phyloP scores from a whole-genome alignment of 1,140 invertebrate genomes.

The Phocides pigmalion region DNA sequence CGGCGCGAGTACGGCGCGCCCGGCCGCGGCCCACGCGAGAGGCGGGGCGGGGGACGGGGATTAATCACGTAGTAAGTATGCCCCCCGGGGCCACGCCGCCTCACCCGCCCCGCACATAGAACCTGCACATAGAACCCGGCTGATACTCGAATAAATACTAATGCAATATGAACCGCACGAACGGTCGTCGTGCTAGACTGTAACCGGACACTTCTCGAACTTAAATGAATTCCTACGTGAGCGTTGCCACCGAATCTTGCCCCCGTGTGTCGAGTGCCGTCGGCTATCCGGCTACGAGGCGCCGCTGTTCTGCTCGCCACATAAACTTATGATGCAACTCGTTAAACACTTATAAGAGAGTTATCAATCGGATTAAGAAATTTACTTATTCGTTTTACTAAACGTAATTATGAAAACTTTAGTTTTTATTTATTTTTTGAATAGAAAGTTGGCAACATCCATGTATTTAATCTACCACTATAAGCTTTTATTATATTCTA shows the following conservation, averaged over 20 bases:
- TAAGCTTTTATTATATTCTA: no score
- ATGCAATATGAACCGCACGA: constrained; percentile 65
- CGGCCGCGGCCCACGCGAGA: constrained; percentile 50
- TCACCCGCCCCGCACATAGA: constrained; percentile 60
- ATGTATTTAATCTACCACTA: no score
- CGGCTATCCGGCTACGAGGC: constrained; percentile 47
- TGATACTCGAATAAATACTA: constrained; percentile 81
- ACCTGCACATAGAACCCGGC: constrained; percentile 72
- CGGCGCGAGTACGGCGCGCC: constrained; percentile 75
- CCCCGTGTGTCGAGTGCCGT: constrained; percentile 36
- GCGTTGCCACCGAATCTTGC: constrained; percentile 76
- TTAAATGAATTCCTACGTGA: constrained; percentile 79
- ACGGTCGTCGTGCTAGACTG: constrained; percentile 75
- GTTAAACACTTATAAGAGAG: constrained; percentile 48
- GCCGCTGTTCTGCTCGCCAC: constrained; percentile 50
- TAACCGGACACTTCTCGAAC: constrained; percentile 80
- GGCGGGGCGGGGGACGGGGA: constrained; percentile 60
- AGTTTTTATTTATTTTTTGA: no score
- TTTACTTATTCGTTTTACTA: constrained; percentile 24
- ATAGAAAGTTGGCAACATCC: no score
- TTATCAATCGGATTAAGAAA: constrained; percentile 38
- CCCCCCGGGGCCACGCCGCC: constrained; percentile 59
- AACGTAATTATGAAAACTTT: no score
- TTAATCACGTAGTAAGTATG: constrained; percentile 83
- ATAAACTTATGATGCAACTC: constrained; percentile 60